A percentile compares a stretch with the other conserved stretches of the same genome.
phyloP scores from a whole-genome alignment of 2,888 invertebrate species.

The Polyommatus iphigenia region DNA sequence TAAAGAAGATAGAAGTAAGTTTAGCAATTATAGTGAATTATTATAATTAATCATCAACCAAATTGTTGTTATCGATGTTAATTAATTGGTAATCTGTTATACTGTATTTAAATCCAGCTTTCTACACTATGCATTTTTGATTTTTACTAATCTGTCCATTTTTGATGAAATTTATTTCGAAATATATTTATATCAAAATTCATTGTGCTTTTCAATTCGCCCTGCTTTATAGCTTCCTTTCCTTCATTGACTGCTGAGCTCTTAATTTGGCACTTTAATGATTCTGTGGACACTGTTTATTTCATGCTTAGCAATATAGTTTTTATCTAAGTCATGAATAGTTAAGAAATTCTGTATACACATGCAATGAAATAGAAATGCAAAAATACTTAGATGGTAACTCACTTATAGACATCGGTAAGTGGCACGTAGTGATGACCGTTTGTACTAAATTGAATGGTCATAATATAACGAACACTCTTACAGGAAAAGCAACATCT shows the following conservation, averaged over 20 bases:
- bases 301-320: background rate
- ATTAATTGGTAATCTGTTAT: constrained; percentile 36
- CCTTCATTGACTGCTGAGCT: constrained; percentile 39
- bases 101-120: constrained; percentile 72
- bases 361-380: background rate
- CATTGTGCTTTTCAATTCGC: constrained; percentile 73
- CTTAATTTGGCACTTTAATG: constrained; percentile 26
- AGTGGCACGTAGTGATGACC: constrained; percentile 12
- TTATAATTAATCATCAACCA: background rate
- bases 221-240: constrained; percentile 61
- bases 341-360: background rate
- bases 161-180: constrained; percentile 66
- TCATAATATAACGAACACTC: constrained; percentile 43
- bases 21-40: background rate
- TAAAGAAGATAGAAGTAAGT: background rate
- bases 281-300: constrained; percentile 16
- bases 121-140: constrained; percentile 50
- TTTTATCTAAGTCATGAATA: background rate
- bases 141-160: constrained; percentile 73
- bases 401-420: background rate
- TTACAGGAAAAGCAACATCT: constrained; percentile 85
- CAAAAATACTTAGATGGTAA: background rate
- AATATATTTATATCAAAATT: constrained; percentile 75
- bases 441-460: background rate
- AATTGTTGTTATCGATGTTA: constrained; percentile 43